phyloP scores from a whole-genome alignment of 2,797 vertebrate genomes.

The Jordanella pulchra region DNA sequence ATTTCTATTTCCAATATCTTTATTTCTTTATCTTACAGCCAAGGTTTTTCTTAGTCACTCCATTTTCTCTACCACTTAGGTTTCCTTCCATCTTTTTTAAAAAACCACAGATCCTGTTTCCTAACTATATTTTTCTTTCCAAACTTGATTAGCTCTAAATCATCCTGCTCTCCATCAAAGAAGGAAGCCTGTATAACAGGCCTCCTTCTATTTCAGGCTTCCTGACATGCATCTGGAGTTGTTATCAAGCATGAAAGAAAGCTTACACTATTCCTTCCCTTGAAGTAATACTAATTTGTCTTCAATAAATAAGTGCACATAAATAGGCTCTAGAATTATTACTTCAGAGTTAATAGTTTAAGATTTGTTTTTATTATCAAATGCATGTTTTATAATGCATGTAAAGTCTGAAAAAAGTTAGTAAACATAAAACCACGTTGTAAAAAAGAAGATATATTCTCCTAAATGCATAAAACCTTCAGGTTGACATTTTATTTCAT shows the following conservation, averaged over 20 bases:
- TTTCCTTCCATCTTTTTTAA: not conserved
- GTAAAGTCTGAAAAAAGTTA: not conserved
- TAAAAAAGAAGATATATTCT: not conserved
- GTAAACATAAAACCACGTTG: not conserved
- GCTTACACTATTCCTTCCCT: slow-evolving; percentile 1
- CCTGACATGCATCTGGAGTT: not conserved
- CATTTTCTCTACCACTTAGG: slow-evolving; percentile 5
- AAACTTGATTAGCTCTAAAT: slow-evolving; percentile 57
- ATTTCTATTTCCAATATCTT: not conserved
- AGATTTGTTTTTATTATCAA: not conserved
- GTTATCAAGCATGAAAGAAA: slow-evolving; percentile 1
- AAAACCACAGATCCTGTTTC: slow-evolving; percentile 22
- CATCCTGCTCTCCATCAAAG: slow-evolving; percentile 27
- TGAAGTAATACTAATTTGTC: not conserved
- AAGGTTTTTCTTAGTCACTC: slow-evolving; percentile 5
- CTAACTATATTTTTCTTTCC: slow-evolving; percentile 51
- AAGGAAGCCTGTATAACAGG: slow-evolving; percentile 15
- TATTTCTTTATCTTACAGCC: not conserved
- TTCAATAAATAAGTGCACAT: not conserved
- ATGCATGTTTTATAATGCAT: not conserved
- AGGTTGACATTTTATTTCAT: not conserved
- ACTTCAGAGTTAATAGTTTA: not conserved
- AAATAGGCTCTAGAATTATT: not conserved
- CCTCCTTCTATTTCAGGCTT: slow-evolving; percentile 1
- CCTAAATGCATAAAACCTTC: not conserved